phyloP scores from a whole-genome alignment of 2,113 vertebrate species.

The Apistogramma diplotaenia region DNA sequence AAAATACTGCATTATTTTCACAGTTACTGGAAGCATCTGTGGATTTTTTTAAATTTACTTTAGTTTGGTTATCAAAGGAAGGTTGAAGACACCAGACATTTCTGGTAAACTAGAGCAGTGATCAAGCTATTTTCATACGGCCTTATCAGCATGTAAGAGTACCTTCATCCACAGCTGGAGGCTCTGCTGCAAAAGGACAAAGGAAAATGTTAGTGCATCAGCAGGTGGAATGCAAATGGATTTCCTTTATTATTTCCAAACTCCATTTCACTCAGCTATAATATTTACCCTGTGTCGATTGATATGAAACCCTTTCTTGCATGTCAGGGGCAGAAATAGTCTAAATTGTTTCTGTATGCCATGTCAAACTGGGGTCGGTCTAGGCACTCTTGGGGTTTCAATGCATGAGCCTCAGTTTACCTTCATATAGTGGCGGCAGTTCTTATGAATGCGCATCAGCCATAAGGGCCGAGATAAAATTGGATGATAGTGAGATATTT shows the following conservation, averaged over 20 bases:
- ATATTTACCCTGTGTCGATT: constrained; percentile 6
- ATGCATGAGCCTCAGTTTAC: neutral
- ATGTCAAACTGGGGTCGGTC: neutral
- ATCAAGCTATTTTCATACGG: neutral
- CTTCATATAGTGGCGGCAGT: neutral
- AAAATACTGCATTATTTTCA: neutral
- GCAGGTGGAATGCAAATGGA: constrained; percentile 4
- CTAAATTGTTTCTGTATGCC: constrained; percentile 5
- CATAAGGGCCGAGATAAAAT: neutral
- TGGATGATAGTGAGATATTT: neutral
- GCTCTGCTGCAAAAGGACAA: constrained; percentile 34
- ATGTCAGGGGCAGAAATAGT: constrained; percentile 5
- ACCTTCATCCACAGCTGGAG: constrained; percentile 53
- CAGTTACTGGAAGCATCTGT: neutral
- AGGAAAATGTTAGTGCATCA: constrained; percentile 11
- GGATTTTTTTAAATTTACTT: neutral
- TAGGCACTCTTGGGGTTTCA: neutral
- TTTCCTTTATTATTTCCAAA: constrained; percentile 4
- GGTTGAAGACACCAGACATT: neutral
- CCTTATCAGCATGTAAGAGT: neutral
- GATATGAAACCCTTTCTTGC: constrained; percentile 1
- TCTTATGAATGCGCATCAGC: neutral
- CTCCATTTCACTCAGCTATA: neutral
- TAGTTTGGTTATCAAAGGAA: neutral
- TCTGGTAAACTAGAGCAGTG: neutral